phyloP scores from a whole-genome alignment of 1,140 invertebrate species.

The Epicauta chinensis region DNA sequence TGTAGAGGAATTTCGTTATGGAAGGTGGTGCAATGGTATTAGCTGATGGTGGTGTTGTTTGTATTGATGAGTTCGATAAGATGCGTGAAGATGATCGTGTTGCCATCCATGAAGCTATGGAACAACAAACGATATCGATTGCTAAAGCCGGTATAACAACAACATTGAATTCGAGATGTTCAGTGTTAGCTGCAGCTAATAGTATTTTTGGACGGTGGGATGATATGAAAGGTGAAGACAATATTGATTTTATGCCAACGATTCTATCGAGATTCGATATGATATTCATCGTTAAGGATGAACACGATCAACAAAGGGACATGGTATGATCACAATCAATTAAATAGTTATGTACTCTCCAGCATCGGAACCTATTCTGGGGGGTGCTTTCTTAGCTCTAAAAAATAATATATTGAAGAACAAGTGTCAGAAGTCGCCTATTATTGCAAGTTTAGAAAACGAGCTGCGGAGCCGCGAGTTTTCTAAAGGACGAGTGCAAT shows the following conservation, averaged over 20 bases:
- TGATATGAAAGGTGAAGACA: slow-evolving; percentile 95
- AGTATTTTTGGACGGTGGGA: slow-evolving; percentile 99
- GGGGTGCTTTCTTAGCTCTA: too few species aligned
- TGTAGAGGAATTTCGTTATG: slow-evolving; percentile 94
- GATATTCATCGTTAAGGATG: slow-evolving; percentile 99
- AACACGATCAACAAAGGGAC: slow-evolving; percentile 85
- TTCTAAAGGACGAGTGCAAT: too few species aligned
- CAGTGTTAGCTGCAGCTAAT: slow-evolving; percentile 97
- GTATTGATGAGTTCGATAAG: slow-evolving; percentile 99
- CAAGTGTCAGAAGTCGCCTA: too few species aligned
- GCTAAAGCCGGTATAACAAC: slow-evolving; percentile 99
- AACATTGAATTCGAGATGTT: slow-evolving; percentile 96
- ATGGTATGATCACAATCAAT: slow-evolving; percentile 61
- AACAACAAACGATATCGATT: slow-evolving; percentile 99
- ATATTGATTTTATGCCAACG: slow-evolving; percentile 99
- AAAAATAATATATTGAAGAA: too few species aligned
- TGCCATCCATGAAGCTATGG: slow-evolving; percentile 99
- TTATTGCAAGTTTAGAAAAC: too few species aligned
- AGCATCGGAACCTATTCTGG: too few species aligned
- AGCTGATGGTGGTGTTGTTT: slow-evolving; percentile 98
- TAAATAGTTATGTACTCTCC: too few species aligned
- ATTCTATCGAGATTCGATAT: slow-evolving; percentile 99
- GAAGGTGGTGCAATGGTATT: slow-evolving; percentile 99
- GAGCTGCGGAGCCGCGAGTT: too few species aligned
- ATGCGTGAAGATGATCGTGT: slow-evolving; percentile 99